phyloP scores from a whole-genome alignment of 2,113 vertebrate species.

The Shinisaurus crocodilurus region DNA sequence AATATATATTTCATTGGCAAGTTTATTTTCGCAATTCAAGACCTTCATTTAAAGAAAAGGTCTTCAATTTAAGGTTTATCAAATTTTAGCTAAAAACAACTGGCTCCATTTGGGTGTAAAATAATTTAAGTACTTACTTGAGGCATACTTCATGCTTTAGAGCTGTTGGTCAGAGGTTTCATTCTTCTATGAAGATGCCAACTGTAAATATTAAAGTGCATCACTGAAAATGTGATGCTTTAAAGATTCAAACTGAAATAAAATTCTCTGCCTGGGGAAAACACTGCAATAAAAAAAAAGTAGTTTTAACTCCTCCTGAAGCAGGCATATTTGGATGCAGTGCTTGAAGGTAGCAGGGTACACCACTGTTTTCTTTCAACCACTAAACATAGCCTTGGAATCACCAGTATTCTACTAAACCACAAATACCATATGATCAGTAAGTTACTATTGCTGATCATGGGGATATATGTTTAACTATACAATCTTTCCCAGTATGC shows the following conservation, averaged over 20 bases:
- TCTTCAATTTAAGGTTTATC: constrained; percentile 81
- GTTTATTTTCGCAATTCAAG: constrained; percentile 72
- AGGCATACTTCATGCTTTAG: constrained; percentile 78
- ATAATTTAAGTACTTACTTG: constrained; percentile 78
- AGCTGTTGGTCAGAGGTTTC: constrained; percentile 76
- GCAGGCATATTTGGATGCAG: constrained; percentile 49
- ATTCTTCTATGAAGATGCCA: constrained; percentile 82
- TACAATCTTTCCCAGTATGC: constrained; percentile 29
- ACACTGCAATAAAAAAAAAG: constrained; percentile 73
- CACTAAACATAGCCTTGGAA: constrained; percentile 30
- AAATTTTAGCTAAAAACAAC: constrained; percentile 84
- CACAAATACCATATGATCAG: background rate
- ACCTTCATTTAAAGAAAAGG: constrained; percentile 76
- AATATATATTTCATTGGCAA: constrained; percentile 77
- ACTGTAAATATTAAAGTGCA: constrained; percentile 85
- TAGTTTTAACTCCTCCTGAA: constrained; percentile 61
- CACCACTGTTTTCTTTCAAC: background rate
- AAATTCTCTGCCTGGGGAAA: constrained; percentile 81
- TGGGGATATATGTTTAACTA: constrained; percentile 19
- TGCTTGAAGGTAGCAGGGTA: constrained; percentile 48
- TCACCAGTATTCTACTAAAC: background rate
- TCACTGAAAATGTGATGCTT: constrained; percentile 78
- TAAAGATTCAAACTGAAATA: constrained; percentile 81
- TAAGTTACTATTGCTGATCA: background rate
- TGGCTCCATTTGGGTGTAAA: constrained; percentile 79